Conservation (phyloP, 2,113 vertebrate species). For the Limnothrissa miodon region DNA sequence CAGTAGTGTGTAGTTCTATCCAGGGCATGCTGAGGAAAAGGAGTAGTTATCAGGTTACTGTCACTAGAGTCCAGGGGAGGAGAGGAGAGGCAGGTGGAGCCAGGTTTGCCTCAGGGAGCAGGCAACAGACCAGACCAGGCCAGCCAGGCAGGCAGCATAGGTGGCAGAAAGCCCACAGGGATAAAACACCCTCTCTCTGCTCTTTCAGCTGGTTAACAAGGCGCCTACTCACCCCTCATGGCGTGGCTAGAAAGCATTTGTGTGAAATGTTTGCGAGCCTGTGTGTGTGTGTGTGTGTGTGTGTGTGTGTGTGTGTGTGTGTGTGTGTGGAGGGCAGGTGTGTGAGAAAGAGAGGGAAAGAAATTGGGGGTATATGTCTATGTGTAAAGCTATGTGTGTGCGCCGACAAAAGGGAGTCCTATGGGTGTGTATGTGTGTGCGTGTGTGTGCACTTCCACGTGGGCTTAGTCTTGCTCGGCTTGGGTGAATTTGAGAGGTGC, state of each 20-base stretch:
- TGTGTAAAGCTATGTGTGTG: background rate
- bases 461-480: conserved; percentile 32
- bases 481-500: conserved; percentile 36
- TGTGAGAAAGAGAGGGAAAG: background rate
- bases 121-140: background rate
- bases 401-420: too few species aligned
- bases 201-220: background rate
- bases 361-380: background rate
- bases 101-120: background rate
- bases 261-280: background rate
- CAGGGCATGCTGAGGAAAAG: too few species aligned
- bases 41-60: background rate
- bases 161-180: background rate
- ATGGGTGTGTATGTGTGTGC: background rate
- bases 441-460: background rate
- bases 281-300: background rate
- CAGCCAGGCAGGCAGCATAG: background rate
- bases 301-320: background rate
- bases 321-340: background rate
- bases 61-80: background rate
- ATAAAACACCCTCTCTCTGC: background rate
- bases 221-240: background rate
- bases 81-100: background rate
- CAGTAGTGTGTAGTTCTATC: too few species aligned
- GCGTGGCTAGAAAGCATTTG: background rate